Conservation (phyloP, 2,797 vertebrate species). For the Heteromormyrus szaboi region DNA sequence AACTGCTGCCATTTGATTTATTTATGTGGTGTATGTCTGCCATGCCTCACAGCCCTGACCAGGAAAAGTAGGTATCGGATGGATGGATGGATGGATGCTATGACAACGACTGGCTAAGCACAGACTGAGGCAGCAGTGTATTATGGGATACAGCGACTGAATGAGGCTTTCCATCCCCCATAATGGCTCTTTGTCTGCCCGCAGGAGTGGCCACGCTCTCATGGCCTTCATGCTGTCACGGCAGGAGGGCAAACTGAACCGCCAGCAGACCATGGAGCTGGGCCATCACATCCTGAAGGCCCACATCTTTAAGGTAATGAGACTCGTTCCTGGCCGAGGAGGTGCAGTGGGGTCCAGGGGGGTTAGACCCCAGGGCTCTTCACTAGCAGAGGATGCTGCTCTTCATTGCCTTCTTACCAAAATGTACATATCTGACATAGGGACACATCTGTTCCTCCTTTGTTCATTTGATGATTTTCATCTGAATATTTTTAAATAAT, state of each 20-base stretch:
- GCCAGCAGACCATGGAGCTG: constrained; percentile 97
- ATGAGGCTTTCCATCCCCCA: neutral
- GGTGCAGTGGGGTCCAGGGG: neutral
- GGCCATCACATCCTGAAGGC: constrained; percentile 98
- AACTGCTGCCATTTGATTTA: neutral
- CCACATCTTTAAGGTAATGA: constrained; percentile 93
- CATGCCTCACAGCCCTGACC: neutral
- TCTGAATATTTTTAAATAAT: neutral
- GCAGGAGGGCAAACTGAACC: constrained; percentile 92
- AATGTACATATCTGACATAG: neutral
- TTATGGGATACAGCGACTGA: neutral
- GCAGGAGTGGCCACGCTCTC: constrained; percentile 89
- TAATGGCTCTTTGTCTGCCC: neutral
- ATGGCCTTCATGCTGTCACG: constrained; percentile 97
- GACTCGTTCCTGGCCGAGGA: neutral
- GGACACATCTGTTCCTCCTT: neutral
- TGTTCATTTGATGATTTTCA: neutral
- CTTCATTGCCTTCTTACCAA: neutral
- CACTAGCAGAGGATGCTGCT: neutral
- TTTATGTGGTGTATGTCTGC: neutral
- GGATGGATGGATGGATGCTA: neutral
- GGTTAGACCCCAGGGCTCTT: neutral
- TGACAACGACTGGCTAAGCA: neutral
- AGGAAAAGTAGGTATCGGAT: neutral
- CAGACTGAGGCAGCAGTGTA: neutral